A percentile compares a stretch with the other conserved stretches of the same genome.
phyloP scores from a whole-genome alignment of 2,888 invertebrate species.

The Atherix ibis region DNA sequence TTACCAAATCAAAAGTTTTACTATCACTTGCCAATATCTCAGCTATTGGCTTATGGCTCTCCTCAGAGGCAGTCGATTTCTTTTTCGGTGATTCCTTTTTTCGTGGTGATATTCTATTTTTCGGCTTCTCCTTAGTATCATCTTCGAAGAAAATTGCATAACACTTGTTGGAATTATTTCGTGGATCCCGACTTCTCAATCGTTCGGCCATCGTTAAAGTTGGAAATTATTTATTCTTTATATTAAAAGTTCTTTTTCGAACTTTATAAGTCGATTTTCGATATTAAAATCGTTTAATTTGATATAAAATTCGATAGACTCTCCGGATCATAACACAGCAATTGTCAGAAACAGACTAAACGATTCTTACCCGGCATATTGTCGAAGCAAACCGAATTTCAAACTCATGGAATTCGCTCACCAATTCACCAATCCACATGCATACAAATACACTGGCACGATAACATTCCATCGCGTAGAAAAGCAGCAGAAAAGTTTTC shows the following conservation, averaged over 20 bases:
- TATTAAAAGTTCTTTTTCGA: too few species aligned
- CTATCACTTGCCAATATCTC: too few species aligned
- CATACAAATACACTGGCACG: neutral
- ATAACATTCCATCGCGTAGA: constrained; percentile 1
- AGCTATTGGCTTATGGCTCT: too few species aligned
- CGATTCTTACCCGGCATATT: constrained; percentile 6
- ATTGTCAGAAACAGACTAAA: constrained; percentile 11
- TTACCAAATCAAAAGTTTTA: too few species aligned
- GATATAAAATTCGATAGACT: too few species aligned
- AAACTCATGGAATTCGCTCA: constrained; percentile 1
- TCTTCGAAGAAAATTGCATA: constrained; percentile 10
- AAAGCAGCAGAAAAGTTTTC: constrained; percentile 1
- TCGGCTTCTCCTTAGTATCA: constrained; percentile 1
- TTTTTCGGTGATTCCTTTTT: constrained; percentile 4
- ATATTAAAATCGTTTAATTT: too few species aligned
- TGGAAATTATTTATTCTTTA: too few species aligned
- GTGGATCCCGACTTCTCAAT: constrained; percentile 9
- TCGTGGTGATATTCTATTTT: constrained; percentile 4
- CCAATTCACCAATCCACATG: constrained; percentile 3
- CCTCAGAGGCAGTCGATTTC: neutral
- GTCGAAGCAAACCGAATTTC: constrained; percentile 3
- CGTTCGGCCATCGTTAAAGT: constrained; percentile 11
- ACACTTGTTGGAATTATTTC: constrained; percentile 11
- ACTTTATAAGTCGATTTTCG: too few species aligned
- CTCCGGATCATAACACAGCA: constrained; percentile 9